A percentile compares a stretch with the other conserved stretches of the same genome.
phyloP scores from a whole-genome alignment of 1,140 invertebrate species.

The Bombus sibiricus region DNA sequence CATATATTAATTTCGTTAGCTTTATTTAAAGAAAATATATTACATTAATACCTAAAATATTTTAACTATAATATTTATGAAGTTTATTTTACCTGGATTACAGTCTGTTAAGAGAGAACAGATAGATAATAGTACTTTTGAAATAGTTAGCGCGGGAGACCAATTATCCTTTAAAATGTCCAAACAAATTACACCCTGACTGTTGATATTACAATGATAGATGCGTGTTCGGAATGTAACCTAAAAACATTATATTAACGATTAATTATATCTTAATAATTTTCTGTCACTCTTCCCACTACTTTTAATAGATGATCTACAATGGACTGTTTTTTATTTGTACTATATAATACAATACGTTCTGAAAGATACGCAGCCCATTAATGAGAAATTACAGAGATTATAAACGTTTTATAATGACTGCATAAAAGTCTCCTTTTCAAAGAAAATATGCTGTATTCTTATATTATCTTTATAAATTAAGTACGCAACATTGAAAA shows the following conservation, averaged over 20 bases:
- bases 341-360: neutral
- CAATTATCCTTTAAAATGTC: conserved; percentile 98
- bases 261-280: conserved; percentile 19
- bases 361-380: neutral
- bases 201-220: conserved; percentile 99
- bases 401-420: neutral
- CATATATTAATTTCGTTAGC: neutral
- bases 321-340: neutral
- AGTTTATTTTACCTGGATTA: conserved; percentile 91
- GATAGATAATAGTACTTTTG: conserved; percentile 96
- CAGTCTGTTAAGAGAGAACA: conserved; percentile 97
- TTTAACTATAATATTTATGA: conserved; percentile 2
- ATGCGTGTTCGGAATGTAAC: conserved; percentile 98
- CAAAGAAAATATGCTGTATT: neutral
- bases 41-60: neutral
- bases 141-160: conserved; percentile 97
- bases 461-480: neutral
- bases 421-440: neutral
- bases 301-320: neutral
- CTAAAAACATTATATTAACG: conserved; percentile 81
- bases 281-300: neutral
- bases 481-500: neutral
- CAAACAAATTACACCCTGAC: conserved; percentile 97
- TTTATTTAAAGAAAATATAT: neutral
- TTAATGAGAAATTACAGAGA: neutral